phyloP scores from a whole-genome alignment of 1,140 invertebrate genomes.

The Yoshiicerus persimilis region DNA sequence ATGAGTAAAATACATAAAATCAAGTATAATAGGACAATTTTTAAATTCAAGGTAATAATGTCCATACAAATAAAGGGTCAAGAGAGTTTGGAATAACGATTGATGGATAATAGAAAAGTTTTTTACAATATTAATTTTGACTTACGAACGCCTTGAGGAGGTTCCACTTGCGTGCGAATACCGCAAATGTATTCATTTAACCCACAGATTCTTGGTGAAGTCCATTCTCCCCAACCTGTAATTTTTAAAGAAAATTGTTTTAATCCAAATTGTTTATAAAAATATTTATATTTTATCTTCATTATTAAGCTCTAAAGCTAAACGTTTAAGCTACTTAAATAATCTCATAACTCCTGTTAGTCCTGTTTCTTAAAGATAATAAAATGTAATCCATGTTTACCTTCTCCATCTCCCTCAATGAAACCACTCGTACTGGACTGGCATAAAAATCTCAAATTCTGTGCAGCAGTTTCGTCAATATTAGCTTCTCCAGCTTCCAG shows the following conservation, averaged over 20 bases:
- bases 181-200: conserved; percentile 28
- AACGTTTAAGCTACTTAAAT: no score
- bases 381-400: background rate
- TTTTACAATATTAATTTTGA: background rate
- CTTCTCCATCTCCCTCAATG: conserved; percentile 29
- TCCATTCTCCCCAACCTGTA: conserved; percentile 31
- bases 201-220: conserved; percentile 21
- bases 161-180: conserved; percentile 30
- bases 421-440: background rate
- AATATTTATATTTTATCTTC: no score
- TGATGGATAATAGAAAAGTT: no score
- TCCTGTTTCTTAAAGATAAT: no score
- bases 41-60: no score
- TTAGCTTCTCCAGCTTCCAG: background rate
- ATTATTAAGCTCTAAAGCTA: no score
- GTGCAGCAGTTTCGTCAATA: conserved; percentile 33
- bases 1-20: no score
- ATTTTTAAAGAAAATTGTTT: background rate
- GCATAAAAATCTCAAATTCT: conserved; percentile 34
- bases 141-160: conserved; percentile 15
- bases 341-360: no score
- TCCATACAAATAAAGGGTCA: no score
- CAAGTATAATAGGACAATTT: no score
- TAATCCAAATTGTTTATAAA: no score
- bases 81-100: no score